Base-by-base conservation (phyloP, 2,888 invertebrate species). In the Pseudolycoriella hygida region DNA sequence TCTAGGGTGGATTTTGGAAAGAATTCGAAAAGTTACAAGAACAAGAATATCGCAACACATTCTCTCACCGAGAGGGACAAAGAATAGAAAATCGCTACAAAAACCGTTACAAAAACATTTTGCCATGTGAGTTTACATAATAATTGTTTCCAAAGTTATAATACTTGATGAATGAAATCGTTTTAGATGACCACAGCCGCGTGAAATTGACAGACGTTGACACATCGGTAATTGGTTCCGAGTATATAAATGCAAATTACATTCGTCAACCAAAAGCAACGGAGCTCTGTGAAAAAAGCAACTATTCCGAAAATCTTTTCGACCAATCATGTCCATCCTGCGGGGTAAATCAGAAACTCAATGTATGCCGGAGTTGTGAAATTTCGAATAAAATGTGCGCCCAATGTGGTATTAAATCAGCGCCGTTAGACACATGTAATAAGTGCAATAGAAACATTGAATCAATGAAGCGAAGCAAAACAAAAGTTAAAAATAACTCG, bases 211-310 rank as follows among this genome's bases (percentile, higher is more conserved):
- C 73, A 60, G 78, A 80, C 56, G 71, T 76, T 40, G 77, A 78
- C 51, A 67, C 74, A 2, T 78, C 75, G 56, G 73, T 78, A 32
- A 69, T 80, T 11, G 90, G 90, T 43, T 73, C 88, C 17, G 97
- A 97, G 65, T 98, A 97, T 60, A 93, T 98, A 51, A 97, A 97
- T 64, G 97, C 96, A 48, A 99, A 98, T 67, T 86, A 88, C 59
- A 96, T 98, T 54, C 79, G 76, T 54, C 65, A 75, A 55, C 62
- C 64, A 58, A 62, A 59, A 56, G 64, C 64, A 54, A 60, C 60
- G 50, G 61, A 64, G 50, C 57, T 62, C 50, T 49, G 50, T 42
- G 49, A 51, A 40, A 46, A 49, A 41, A 50, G 50, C 39, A 63
- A 58, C 56, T 63, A 63, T 44, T 62, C 63, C 50, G 64, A 64